Evolutionary conservation across 1,140 invertebrate species (phyloP).

Genomic region (Brachionus calyciflorus): DNA sequence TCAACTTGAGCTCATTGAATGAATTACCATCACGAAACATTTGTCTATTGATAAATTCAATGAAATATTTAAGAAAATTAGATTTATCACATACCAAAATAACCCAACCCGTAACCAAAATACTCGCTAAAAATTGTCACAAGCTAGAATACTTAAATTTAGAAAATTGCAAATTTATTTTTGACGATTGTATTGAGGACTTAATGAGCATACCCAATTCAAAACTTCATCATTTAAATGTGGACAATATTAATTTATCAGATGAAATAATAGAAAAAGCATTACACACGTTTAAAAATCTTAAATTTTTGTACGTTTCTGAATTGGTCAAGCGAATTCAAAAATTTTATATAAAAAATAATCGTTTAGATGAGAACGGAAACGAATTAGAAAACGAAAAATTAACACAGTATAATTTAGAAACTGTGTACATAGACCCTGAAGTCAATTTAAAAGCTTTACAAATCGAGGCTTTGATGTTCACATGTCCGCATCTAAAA

Average conservation of each 20-base stretch:
- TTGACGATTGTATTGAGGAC: constrained; percentile 7
- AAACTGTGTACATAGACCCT: background rate
- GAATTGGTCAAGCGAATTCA: background rate
- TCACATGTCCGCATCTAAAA: constrained; percentile 35
- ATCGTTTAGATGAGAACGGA: too few relatives aligned
- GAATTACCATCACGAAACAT: background rate
- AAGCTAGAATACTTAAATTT: constrained; percentile 15
- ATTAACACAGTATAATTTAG: background rate
- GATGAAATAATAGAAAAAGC: constrained; percentile 13
- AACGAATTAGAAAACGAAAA: background rate
- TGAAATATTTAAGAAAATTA: constrained; percentile 28
- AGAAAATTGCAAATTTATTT: constrained; percentile 40
- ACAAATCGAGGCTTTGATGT: constrained; percentile 1
- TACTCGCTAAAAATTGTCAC: background rate
- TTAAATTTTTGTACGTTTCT: constrained; percentile 12
- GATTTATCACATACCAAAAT: constrained; percentile 34
- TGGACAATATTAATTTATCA: constrained; percentile 18
- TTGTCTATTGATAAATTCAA: background rate
- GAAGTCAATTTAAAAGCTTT: constrained; percentile 16
- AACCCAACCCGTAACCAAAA: background rate
- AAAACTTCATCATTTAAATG: constrained; percentile 11
- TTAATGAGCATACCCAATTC: background rate
- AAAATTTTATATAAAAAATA: background rate
- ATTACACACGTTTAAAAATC: background rate
- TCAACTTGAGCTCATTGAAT: background rate